Percentiles rank a stretch among this genome's conserved stretches.
Conservation (phyloP, 2,797 vertebrate species). For the Scolopax rusticola region DNA sequence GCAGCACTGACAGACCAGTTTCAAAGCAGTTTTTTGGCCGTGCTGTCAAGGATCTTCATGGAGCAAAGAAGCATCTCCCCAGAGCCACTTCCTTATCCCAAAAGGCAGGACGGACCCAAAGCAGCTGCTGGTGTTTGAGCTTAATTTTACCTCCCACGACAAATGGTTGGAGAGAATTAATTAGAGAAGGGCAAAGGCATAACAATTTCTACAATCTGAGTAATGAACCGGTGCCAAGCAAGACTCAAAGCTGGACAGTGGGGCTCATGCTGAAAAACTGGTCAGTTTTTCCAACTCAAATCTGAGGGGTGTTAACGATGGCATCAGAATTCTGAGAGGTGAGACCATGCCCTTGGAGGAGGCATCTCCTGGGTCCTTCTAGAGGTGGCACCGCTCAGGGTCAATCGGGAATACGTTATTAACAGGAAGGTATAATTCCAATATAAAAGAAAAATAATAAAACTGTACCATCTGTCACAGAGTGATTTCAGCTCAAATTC, state of each 20-base stretch:
- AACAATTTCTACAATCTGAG: background rate
- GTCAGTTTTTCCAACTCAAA: background rate
- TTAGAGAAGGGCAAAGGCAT: background rate
- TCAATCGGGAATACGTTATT: background rate
- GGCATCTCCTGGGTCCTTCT: background rate
- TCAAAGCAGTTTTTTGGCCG: background rate
- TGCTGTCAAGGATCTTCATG: background rate
- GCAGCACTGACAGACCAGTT: background rate
- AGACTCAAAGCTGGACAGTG: background rate
- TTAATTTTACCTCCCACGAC: background rate
- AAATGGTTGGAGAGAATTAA: background rate
- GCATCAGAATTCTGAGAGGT: background rate
- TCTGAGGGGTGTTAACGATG: background rate
- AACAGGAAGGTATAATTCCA: background rate
- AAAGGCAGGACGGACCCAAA: background rate
- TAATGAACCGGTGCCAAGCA: rapidly evolving
- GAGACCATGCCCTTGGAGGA: background rate
- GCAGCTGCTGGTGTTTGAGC: constrained; percentile 21
- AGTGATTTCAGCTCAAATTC: background rate
- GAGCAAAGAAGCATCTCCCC: background rate
- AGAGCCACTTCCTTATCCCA: background rate
- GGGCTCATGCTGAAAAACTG: background rate
- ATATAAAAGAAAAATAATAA: background rate
- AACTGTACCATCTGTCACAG: background rate
- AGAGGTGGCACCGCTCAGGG: background rate